Evolutionary conservation across 1,140 invertebrate species (phyloP), one percentile per base, ranked within the genome.

Genomic region (Alviniconcha marisindica): DNA sequence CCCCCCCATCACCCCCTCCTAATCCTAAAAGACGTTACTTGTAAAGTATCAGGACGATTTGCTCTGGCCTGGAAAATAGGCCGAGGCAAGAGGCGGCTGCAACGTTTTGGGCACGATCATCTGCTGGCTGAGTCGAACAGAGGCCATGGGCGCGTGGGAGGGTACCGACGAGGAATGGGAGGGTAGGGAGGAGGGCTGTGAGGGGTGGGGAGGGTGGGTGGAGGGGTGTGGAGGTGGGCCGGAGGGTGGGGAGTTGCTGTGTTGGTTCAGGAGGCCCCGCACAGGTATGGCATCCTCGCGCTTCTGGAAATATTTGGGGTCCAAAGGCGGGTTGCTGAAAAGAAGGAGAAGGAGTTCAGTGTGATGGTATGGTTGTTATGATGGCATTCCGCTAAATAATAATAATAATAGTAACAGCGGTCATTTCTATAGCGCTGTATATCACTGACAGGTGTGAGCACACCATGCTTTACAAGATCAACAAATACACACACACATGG

Each of bases 61-160:
- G 54, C 78, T 66, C 56, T 92, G 88, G 28, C 84, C 87, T 31
- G 91, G 91, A 78, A 92, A 92, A 79, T 92, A 92, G 7, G 90
- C 90, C 42, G 90, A 91, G 2, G 89, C 89, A 42, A 90, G 82
- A 38, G 89, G 89, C n/a, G 88, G 89, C 42, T 90, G 88, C 21
- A 82, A 80, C n/a, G 87, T 82, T 79, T 86, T 88, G 18, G 89
- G 86, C 51, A 89, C 88, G 76, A 89, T 88, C 24, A 88, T 74
- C 74, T 91, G 91, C 73, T 91, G 90, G 79, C 87, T 88, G 14
- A 91, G 74, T 66, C 90, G 77, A 21, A 84, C 86, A 79, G 21
- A 81, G 60, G 42, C 4, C 36, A 56, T 36, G 33, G 66, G 14
- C 36, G 36, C 76, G 21, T 77, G 40, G 28, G 86, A 73, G 33